Percentiles rank a stretch among this genome's conserved stretches.
Evolutionary conservation across 2,113 vertebrate species (phyloP).

Genomic region (Todiramphus saurophagus): DNA sequence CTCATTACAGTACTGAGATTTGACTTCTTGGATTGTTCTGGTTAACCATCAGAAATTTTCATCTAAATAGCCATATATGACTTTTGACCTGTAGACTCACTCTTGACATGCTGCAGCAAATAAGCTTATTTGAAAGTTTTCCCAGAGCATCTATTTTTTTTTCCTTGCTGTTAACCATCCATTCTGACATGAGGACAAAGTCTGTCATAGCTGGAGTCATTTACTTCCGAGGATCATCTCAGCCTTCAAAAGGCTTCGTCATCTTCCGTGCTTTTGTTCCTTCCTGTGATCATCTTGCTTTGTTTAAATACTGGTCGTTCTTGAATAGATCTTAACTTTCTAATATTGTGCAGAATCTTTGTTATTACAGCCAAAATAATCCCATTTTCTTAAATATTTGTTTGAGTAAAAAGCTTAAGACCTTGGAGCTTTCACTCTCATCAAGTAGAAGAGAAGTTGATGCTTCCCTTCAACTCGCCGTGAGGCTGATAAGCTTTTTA

Average conservation of each 20-base stretch:
- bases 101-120: background rate
- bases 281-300: background rate
- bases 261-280: background rate
- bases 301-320: background rate
- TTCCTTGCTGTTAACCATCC: background rate
- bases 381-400: background rate
- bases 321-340: background rate
- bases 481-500: background rate
- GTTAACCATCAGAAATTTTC: background rate
- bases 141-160: background rate
- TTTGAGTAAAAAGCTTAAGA: background rate
- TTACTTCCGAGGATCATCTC: background rate
- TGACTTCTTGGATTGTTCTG: background rate
- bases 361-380: background rate
- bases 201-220: fast-evolving
- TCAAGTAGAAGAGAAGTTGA: background rate
- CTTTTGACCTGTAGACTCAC: background rate
- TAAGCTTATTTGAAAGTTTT: background rate
- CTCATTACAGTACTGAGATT: background rate
- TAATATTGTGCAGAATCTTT: background rate
- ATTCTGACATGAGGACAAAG: background rate
- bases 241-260: background rate
- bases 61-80: background rate
- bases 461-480: background rate
- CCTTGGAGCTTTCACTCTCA: background rate